Evolutionary conservation across 2,888 invertebrate species (phyloP), one percentile per base, ranked within the genome.

Genomic region (Resseliella maxima): DNA sequence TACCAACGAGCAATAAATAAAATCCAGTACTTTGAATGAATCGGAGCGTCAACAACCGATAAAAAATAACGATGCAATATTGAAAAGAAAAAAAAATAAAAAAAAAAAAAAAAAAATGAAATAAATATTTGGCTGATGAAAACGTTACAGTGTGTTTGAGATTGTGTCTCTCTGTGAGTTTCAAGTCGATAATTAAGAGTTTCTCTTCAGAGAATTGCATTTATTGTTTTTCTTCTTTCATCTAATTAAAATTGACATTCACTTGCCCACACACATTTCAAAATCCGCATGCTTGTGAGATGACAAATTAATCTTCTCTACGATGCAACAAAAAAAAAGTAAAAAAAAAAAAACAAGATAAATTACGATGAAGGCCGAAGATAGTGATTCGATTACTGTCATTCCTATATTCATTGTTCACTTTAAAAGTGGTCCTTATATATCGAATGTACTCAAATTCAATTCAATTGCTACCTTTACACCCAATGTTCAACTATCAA

Each of bases 211-310:
- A 59, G 59, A 59, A 59, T 5, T 59, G 24, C 24, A 59, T n/a
- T 59, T 59, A 59, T 59, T 59, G 59, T 59, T 59, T n/a, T n/a
- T n/a, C n/a, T n/a, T 59, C 27, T 24, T 59, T 59, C 24, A 59
- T 59, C 59, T 59, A 24, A 59, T 59, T 59, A 59, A 59, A 59
- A 59, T 59, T 59, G 27, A 24, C 27, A 59, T 59, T 59, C 59
- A 15, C 59, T 50, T 50, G 59, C 59, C 59, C 59, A 59, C 59
- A 59, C 59, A 24, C 59, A 59, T 27, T n/a, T 3, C 59, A 24
- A 50, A 50, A 50, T n/a, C 41, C 41, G 41, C 12, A 12, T 41
- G 12, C 41, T 41, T 12, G 41, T 21, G 2, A 50, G 8, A 50
- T n/a, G n/a, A n/a, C n/a, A n/a, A n/a, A n/a, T n/a, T n/a, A n/a